phyloP scores from a whole-genome alignment of 2,888 invertebrate genomes.

The Limnephilus lunatus region DNA sequence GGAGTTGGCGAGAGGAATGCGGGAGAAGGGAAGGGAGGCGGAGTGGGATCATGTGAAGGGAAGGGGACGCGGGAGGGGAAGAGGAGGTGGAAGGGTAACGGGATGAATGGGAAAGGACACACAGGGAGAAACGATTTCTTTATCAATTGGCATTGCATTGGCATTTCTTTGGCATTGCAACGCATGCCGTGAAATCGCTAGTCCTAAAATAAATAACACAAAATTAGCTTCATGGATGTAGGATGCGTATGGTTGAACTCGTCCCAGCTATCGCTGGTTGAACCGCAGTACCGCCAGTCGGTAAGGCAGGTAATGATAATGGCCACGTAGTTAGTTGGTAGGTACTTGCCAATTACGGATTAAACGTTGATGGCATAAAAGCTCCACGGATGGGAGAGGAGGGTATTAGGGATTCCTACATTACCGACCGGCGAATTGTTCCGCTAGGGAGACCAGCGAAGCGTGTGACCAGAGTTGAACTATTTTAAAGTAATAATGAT shows the following conservation, averaged over 20 bases:
- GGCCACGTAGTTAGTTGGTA: constrained; percentile 11
- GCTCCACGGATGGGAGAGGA: constrained; percentile 14
- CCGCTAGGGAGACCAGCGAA: constrained; percentile 46
- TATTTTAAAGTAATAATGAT: not conserved
- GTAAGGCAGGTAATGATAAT: not conserved
- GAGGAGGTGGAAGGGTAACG: too few species aligned
- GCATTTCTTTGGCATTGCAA: too few species aligned
- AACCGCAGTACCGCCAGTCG: not conserved
- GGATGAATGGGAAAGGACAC: too few species aligned
- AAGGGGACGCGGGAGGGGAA: too few species aligned
- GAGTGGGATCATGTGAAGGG: too few species aligned
- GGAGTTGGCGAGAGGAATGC: too few species aligned
- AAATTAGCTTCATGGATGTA: not conserved
- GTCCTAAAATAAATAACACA: not conserved
- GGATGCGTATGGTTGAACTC: not conserved
- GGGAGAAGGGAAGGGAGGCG: too few species aligned
- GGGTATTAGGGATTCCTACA: constrained; percentile 36
- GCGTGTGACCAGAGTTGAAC: constrained; percentile 29
- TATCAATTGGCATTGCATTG: too few species aligned
- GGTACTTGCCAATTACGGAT: constrained; percentile 36
- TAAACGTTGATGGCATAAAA: constrained; percentile 30
- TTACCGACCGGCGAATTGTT: constrained; percentile 49
- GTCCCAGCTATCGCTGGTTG: not conserved
- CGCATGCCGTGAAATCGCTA: too few species aligned
- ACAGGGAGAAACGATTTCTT: too few species aligned